Evolutionary conservation across 2,888 invertebrate species (phyloP).

Genomic region (Drosophila yooni): DNA sequence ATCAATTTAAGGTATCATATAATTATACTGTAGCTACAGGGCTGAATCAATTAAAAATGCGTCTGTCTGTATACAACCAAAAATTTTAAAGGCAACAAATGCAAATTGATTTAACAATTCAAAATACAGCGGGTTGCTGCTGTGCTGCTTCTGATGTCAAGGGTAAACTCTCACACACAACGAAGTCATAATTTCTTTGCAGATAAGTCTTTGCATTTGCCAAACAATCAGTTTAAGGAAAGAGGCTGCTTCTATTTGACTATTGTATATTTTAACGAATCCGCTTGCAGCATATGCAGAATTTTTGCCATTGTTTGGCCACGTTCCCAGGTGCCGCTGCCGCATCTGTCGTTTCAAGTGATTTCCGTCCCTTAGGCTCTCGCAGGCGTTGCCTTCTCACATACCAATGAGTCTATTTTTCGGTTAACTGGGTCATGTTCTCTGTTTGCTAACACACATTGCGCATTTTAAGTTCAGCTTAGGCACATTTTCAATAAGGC

Average conservation of each 20-base stretch:
- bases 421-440: slow-evolving; percentile 35
- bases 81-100: background rate
- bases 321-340: slow-evolving; percentile 48
- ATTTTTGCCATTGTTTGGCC: slow-evolving; percentile 48
- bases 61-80: slow-evolving; percentile 13
- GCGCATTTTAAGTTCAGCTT: slow-evolving; percentile 67
- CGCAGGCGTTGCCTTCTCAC: slow-evolving; percentile 42
- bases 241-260: slow-evolving; percentile 4
- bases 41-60: slow-evolving; percentile 62
- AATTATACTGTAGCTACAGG: slow-evolving; percentile 59
- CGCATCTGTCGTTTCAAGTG: slow-evolving; percentile 58
- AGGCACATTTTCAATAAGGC: slow-evolving; percentile 39
- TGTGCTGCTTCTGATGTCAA: slow-evolving; percentile 10
- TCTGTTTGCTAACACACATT: slow-evolving; percentile 49
- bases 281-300: slow-evolving; percentile 48
- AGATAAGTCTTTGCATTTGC: slow-evolving; percentile 50
- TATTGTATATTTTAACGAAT: slow-evolving; percentile 35
- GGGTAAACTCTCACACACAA: slow-evolving; percentile 6
- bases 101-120: slow-evolving; percentile 37
- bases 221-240: slow-evolving; percentile 34
- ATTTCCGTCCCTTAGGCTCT: slow-evolving; percentile 60
- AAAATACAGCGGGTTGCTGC: slow-evolving; percentile 7
- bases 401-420: slow-evolving; percentile 64
- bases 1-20: slow-evolving; percentile 45
- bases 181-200: slow-evolving; percentile 37